Evolutionary conservation across 2,888 invertebrate species (phyloP), one percentile per base, ranked within the genome.

Genomic region (Brachylomia viminalis): DNA sequence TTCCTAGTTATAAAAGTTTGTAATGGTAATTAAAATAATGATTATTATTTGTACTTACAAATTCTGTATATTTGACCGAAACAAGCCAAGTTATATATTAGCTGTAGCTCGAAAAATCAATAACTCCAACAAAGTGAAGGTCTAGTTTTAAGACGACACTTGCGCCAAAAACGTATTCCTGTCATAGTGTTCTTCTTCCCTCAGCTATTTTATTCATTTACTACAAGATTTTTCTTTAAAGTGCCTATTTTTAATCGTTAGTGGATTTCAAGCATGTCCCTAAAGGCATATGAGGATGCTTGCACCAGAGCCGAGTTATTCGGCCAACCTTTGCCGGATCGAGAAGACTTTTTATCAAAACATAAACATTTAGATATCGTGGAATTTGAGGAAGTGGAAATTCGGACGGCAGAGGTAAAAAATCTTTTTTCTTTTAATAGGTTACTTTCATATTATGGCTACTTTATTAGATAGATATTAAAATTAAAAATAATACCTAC

Each of bases 221-320:
- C 7, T 45, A n/a, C 30, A 58, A 71, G 23, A 49, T 65, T 67
- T 61, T 38, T 13, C 47, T 27, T 2, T 65, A 69, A 72, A 83
- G 73, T 83, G 79, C 49, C 49, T 59, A 76, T 67, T 83, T 78
- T 72, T 69, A 75, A 79, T 58, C 70, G 74, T 77, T 62, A 82
- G 56, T 68, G 49, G 64, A 71, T 75, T 72, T 68, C 62, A 80
- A 92, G 85, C 88, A 97, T 97, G 97, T 96, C 97, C 27, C 96
- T 97, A 91, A 97, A 97, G 84, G 97, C 97, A 27, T 98, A 98
- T 89, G 97, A 98, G 93, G 97, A 98, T 92, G 98, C 98, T 77
- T 98, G 98, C 89, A 97, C 98, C 93, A 96, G 98, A 79, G 98
- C 98, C 0, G 98, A 98, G 92, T 94, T 98, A 69, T 96, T 98